These are phyloP conservation scores for Orcinus orca DNA, from an alignment of 2,113 vertebrate genomes.

Conservation along the genomic window DNA sequence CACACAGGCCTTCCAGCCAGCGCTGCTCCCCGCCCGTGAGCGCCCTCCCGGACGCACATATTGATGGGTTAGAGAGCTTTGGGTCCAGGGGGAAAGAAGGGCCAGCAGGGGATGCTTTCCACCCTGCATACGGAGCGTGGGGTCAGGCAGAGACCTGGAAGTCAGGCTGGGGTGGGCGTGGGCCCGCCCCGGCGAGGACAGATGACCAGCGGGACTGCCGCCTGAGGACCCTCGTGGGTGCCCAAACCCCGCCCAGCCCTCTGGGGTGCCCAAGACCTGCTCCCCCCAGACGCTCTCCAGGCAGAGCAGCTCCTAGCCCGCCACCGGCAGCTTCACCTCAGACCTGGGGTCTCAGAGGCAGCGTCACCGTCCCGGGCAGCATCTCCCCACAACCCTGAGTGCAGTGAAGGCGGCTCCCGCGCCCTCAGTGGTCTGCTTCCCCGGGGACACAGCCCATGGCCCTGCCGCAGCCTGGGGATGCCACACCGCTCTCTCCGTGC, in stretches of 20 bases:
- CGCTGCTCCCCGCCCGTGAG: fast-evolving
- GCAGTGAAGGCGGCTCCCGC: fast-evolving
- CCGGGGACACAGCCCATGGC: fast-evolving
- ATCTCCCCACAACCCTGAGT: fast-evolving
- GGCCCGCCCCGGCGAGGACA: fast-evolving
- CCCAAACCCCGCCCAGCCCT: fast-evolving
- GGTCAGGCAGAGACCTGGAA: background rate
- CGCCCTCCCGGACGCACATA: fast-evolving
- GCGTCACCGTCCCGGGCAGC: fast-evolving
- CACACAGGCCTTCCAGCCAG: background rate
- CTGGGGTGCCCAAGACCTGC: background rate
- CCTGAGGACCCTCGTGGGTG: background rate
- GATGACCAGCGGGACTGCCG: fast-evolving
- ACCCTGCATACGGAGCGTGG: fast-evolving
- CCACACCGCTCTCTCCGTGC: fast-evolving
- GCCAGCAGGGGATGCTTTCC: fast-evolving
- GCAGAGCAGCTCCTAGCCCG: no score
- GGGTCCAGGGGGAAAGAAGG: background rate
- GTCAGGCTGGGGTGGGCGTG: fast-evolving
- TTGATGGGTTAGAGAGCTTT: background rate
- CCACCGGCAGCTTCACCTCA: background rate
- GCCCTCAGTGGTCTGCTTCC: background rate
- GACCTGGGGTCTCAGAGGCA: fast-evolving
- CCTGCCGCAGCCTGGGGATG: fast-evolving
- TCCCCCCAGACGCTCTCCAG: fast-evolving